Conservation (phyloP, 1,140 invertebrate species). For the Ceratina calcarata region DNA sequence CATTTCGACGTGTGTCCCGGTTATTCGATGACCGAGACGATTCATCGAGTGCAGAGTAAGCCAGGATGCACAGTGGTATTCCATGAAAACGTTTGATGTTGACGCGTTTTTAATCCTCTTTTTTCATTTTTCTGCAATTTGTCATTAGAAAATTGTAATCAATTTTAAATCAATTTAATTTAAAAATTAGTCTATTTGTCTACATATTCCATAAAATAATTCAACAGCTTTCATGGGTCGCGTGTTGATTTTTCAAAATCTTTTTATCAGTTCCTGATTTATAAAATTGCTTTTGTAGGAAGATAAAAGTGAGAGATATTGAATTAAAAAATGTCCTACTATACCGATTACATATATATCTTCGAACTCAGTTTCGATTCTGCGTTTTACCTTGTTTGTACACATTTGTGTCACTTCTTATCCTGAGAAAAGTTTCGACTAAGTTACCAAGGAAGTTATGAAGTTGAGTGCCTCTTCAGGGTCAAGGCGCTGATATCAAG, state of each 20-base stretch:
- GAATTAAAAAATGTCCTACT: not conserved
- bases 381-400: not conserved
- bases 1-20: not conserved
- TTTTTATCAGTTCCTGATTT: not conserved
- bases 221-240: no score
- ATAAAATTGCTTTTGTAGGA: not conserved
- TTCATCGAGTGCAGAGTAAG: not conserved
- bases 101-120: not conserved
- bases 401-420: constrained; percentile 15
- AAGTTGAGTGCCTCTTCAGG: constrained; percentile 33
- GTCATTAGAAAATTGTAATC: no score
- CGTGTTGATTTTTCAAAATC: not conserved
- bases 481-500: constrained; percentile 34
- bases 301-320: not conserved
- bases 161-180: no score
- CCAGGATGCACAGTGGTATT: not conserved
- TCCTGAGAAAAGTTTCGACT: constrained; percentile 10
- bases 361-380: not conserved
- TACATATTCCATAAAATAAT: no score
- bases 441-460: constrained; percentile 32
- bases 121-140: no score
- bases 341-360: no score
- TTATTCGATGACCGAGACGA: constrained; percentile 1
- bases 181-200: no score
- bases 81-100: no score